A percentile compares a stretch with the other conserved stretches of the same genome.
phyloP scores from a whole-genome alignment of 1,140 invertebrate genomes.

The Nasonia vitripennis region DNA sequence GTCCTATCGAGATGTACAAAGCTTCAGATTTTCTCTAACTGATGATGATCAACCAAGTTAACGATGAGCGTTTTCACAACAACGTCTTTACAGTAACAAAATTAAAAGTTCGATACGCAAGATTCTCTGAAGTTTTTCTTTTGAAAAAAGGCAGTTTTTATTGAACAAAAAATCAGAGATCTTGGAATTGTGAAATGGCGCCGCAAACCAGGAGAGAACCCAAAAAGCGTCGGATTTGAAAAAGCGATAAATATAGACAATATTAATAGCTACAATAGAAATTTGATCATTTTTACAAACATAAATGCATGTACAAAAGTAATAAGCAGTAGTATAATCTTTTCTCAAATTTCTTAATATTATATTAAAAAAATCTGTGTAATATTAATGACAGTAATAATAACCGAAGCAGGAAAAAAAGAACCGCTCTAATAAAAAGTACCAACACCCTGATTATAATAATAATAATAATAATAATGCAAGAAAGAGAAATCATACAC shows the following conservation, averaged over 20 bases:
- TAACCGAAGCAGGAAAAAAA: neutral
- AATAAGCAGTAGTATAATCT: neutral
- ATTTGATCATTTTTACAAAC: neutral
- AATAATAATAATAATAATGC: neutral
- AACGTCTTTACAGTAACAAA: slow-evolving; percentile 30
- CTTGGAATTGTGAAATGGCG: neutral
- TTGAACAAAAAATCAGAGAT: slow-evolving; percentile 2
- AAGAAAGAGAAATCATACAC: slow-evolving; percentile 16
- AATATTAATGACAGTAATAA: neutral
- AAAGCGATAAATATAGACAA: neutral
- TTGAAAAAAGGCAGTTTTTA: neutral
- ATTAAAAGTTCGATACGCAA: neutral
- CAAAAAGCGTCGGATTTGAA: neutral
- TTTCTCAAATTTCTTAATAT: neutral
- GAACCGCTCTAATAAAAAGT: neutral
- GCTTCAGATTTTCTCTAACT: neutral
- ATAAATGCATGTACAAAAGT: neutral
- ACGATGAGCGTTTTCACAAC: slow-evolving; percentile 8
- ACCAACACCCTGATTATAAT: neutral
- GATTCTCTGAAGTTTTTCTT: slow-evolving; percentile 28
- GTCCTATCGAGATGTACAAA: slow-evolving; percentile 28
- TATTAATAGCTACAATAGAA: neutral
- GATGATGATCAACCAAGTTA: slow-evolving; percentile 31
- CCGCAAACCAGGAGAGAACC: neutral
- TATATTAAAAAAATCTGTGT: too few relatives aligned